phyloP scores from a whole-genome alignment of 2,113 vertebrate species.

The Progne subis region DNA sequence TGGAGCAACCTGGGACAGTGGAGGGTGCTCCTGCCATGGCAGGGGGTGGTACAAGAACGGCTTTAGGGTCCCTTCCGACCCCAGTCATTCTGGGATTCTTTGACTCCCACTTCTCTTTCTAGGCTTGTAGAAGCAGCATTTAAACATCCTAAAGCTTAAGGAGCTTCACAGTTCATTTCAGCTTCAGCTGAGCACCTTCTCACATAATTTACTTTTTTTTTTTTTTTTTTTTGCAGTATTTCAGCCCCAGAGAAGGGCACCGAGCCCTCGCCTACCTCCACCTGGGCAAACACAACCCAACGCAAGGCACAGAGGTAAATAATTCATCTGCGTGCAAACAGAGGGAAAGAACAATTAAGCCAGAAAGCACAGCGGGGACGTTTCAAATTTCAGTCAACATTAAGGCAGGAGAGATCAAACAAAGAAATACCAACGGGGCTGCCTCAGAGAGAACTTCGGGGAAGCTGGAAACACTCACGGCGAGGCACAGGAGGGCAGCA shows the following conservation, averaged over 20 bases:
- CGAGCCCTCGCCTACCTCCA: background rate
- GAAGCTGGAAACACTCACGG: background rate
- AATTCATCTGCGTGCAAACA: constrained; percentile 26
- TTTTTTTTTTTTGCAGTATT: too few relatives aligned
- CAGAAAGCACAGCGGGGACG: background rate
- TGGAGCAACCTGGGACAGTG: rapidly evolving
- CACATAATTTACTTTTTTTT: too few relatives aligned
- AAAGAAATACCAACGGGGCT: background rate
- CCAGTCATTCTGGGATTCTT: background rate
- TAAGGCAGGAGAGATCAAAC: background rate
- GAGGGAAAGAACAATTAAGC: background rate
- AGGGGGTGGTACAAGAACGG: background rate
- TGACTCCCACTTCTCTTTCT: background rate
- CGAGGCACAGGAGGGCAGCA: background rate
- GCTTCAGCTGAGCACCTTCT: background rate
- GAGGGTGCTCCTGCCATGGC: background rate
- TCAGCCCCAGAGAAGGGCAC: background rate
- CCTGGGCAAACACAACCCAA: background rate
- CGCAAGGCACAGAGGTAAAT: background rate
- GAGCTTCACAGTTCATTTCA: background rate
- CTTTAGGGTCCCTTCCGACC: background rate
- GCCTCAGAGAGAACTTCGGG: background rate
- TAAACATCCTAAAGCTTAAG: background rate
- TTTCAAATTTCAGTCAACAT: constrained; percentile 12
- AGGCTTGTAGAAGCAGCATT: background rate